Evolutionary conservation across 2,797 vertebrate genomes (phyloP).

Genomic region (Zalophus californianus): DNA sequence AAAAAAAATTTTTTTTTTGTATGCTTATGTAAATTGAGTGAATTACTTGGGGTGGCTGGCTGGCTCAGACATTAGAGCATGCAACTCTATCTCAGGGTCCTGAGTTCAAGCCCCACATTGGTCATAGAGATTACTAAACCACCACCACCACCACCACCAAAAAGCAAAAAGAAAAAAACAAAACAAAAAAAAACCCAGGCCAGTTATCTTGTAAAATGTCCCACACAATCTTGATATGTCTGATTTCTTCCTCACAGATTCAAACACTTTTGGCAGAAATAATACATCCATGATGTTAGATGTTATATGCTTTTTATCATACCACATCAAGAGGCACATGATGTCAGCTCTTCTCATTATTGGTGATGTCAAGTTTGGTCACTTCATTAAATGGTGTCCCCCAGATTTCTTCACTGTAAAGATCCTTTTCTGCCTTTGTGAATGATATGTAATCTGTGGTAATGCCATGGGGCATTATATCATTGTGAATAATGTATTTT

Average conservation of each 20-base stretch:
- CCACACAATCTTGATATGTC: background rate
- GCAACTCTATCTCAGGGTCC: background rate
- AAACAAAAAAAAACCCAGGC: background rate
- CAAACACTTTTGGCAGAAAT: background rate
- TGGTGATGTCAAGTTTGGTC: background rate
- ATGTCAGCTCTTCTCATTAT: background rate
- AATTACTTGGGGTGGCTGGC: background rate
- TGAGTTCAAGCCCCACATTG: background rate
- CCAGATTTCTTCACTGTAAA: constrained; percentile 6
- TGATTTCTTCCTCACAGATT: background rate
- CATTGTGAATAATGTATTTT: constrained; percentile 19
- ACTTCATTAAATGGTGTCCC: background rate
- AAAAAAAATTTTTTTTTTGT: background rate
- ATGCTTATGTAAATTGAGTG: background rate
- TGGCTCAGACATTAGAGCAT: background rate
- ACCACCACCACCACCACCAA: background rate
- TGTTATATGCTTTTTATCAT: background rate
- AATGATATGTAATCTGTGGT: background rate
- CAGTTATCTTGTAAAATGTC: background rate
- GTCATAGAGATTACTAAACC: background rate
- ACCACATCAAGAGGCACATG: background rate
- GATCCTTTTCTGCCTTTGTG: background rate
- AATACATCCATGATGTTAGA: background rate
- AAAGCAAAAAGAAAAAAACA: background rate
- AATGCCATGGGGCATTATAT: background rate